Evolutionary conservation across 2,888 invertebrate genomes (phyloP).

Genomic region (Pollenia griseotomentosa): DNA sequence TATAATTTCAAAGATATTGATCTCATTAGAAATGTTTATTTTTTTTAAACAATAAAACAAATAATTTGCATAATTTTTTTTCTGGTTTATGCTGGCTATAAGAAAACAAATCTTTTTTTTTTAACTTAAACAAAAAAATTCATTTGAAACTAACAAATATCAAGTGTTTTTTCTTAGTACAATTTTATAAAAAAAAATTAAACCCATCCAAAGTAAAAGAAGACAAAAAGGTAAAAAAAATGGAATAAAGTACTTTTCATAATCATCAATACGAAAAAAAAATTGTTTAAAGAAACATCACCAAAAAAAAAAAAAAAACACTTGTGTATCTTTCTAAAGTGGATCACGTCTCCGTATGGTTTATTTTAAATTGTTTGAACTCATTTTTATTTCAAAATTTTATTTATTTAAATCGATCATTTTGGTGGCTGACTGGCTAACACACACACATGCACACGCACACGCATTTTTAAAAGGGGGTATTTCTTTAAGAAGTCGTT

Average conservation of each 20-base stretch:
- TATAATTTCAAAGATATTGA: conserved; percentile 65
- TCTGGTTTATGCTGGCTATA: conserved; percentile 5
- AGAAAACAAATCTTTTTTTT: background rate
- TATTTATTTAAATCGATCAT: conserved; percentile 27
- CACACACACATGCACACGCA: conserved; percentile 10
- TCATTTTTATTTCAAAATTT: conserved; percentile 13
- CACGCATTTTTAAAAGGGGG: background rate
- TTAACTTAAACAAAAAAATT: conserved; percentile 28
- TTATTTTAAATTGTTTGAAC: conserved; percentile 38
- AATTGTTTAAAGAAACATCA: background rate
- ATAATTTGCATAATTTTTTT: conserved; percentile 10
- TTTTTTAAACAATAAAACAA: conserved; percentile 18
- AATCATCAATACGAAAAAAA: conserved; percentile 9
- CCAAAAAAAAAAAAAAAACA: conserved; percentile 59
- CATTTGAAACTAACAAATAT: conserved; percentile 45
- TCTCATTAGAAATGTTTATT: conserved; percentile 74
- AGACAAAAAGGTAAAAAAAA: background rate
- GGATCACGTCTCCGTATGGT: conserved; percentile 49
- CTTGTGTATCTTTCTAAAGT: conserved; percentile 54
- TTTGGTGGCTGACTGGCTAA: background rate
- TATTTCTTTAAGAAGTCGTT: conserved; percentile 45
- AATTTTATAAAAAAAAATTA: conserved; percentile 6
- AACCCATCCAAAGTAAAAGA: conserved; percentile 7
- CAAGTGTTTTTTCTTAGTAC: conserved; percentile 60
- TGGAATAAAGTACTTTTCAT: conserved; percentile 9